A percentile compares a stretch with the other conserved stretches of the same genome.
Conservation (phyloP, 2,888 invertebrate genomes). For the Apantesis nais region DNA sequence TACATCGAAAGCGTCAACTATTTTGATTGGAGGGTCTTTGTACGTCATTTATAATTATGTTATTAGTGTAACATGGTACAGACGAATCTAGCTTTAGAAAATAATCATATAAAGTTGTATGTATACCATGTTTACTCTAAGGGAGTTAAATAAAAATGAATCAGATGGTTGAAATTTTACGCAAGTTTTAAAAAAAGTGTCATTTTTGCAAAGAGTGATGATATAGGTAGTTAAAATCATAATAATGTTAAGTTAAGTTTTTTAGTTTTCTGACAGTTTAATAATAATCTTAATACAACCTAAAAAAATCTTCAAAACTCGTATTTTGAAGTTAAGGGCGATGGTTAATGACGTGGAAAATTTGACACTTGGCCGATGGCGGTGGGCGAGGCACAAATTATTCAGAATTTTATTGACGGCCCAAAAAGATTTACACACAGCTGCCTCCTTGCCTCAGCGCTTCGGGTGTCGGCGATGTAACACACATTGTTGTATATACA, state of each 20-base stretch:
- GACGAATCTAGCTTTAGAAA: background rate
- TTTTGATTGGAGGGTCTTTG: conserved; percentile 47
- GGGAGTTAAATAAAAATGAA: background rate
- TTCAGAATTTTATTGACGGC: conserved; percentile 73
- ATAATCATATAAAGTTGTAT: background rate
- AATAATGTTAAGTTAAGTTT: too few species aligned
- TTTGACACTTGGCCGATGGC: conserved; percentile 76
- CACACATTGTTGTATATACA: conserved; percentile 20
- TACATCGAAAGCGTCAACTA: conserved; percentile 43
- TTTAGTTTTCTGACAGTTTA: conserved; percentile 16
- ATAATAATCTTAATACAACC: conserved; percentile 44
- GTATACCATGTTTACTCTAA: background rate
- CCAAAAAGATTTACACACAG: conserved; percentile 56
- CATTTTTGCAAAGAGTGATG: too few species aligned
- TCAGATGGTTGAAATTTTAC: background rate
- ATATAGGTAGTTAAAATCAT: too few species aligned
- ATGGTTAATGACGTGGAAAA: conserved; percentile 78
- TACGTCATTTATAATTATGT: conserved; percentile 32
- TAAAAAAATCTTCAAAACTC: conserved; percentile 52
- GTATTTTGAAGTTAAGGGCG: conserved; percentile 66
- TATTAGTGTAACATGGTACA: background rate
- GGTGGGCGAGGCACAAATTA: conserved; percentile 66
- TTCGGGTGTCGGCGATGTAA: conserved; percentile 21
- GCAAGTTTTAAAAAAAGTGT: too few species aligned
- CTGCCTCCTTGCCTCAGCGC: conserved; percentile 42